Conservation (phyloP, 1,140 invertebrate species). For the Caerostris extrusa region DNA sequence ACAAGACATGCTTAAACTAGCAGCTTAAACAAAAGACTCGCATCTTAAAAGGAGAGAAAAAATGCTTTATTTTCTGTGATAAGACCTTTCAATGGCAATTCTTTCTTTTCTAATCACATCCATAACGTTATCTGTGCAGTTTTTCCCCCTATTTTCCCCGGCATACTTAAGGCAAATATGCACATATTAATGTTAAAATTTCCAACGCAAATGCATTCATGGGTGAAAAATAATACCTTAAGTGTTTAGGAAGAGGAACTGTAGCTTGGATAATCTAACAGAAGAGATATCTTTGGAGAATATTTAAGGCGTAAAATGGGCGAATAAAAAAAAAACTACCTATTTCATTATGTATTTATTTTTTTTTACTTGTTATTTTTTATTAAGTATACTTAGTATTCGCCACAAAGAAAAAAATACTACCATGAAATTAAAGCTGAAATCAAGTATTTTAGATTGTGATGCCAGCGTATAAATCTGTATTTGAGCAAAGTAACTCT, state of each 20-base stretch:
- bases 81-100: conserved; percentile 23
- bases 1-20: conserved; percentile 5
- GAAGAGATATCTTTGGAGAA: not conserved
- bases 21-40: conserved; percentile 44
- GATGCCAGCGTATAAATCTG: too few relatives aligned
- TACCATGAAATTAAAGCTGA: too few relatives aligned
- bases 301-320: not conserved
- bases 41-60: not conserved
- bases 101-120: conserved; percentile 44
- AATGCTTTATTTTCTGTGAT: conserved; percentile 46
- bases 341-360: too few relatives aligned
- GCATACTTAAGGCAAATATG: conserved; percentile 48
- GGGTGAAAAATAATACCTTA: not conserved
- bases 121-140: conserved; percentile 26
- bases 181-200: conserved; percentile 44
- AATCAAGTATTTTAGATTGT: too few relatives aligned
- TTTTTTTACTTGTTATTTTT: too few relatives aligned
- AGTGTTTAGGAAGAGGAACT: not conserved
- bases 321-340: not conserved
- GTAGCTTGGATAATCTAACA: not conserved
- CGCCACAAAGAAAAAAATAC: too few relatives aligned
- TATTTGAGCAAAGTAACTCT: too few relatives aligned
- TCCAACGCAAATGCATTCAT: conserved; percentile 1
- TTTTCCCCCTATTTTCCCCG: not conserved
- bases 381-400: too few relatives aligned